Base-by-base conservation (phyloP, 2,113 vertebrate genomes). In the Lynx canadensis region DNA sequence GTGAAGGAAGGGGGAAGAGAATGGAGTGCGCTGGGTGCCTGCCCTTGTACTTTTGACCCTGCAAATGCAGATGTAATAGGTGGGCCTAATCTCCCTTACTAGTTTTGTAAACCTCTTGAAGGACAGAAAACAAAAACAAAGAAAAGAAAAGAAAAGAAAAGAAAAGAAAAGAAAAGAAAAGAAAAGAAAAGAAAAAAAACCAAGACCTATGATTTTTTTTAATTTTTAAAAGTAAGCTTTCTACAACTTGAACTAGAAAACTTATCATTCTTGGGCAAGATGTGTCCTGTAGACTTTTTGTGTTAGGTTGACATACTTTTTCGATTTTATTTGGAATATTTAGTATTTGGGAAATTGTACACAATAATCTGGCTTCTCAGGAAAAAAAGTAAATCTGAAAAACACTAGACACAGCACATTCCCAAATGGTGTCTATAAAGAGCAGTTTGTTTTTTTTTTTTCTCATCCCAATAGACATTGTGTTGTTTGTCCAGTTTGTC, bases 381-480 rank as follows among this genome's bases (percentile, higher is more conserved):
- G 23, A 2, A 52, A 93, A 36, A 38, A 57, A 33, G 48, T 41
- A 33, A 25, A 25, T 48, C n/a, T 78, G 7, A 73, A 78, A 78
- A 66, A 36, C 27, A 71, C 21, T n/a, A n/a, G n/a, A 15, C 5
- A n/a, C 25, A 71, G 9, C 6, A 81, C 7, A 13, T 38, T 21
- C 21, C 25, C 83, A 63, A 91, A 27, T 48, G 6, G 3, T 18
- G n/a, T 63, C 29, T 50, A 29, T 2, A 50, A 80, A 78, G 23
- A 65, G 4, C 7, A 63, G 3, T 0, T 45, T 45, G 1, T 73
- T 13, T 21, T 9, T 1, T n/a, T n/a, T 69, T 14, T 29, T 18
- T 1, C 0, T 14, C 4, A 11, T 9, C 1, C 6, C 23, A 33
- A 3, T 7, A 57, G 13, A n/a, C 5, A 1, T 48, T 21, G 1